Percentiles rank a stretch among this genome's conserved stretches.
Evolutionary conservation across 1,140 invertebrate species (phyloP).

Genomic region (Hyles vespertilio): DNA sequence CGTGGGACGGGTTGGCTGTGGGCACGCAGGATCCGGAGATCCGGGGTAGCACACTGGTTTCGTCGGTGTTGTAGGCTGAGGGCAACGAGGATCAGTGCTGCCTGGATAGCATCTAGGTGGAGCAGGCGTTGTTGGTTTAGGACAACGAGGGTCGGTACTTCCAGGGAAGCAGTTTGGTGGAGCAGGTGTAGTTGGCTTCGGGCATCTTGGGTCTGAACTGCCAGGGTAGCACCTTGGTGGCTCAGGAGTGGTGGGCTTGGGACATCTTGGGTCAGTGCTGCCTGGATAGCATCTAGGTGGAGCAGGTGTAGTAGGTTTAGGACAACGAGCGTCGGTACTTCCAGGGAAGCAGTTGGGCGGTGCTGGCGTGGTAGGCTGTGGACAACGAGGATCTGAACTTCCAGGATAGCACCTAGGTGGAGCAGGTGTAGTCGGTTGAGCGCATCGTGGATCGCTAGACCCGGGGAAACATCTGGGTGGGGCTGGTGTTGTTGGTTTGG

Average conservation of each 20-base stretch:
- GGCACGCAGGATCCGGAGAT: slow-evolving; percentile 61
- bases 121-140: slow-evolving; percentile 32
- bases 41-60: slow-evolving; percentile 50
- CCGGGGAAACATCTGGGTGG: slow-evolving; percentile 50
- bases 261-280: slow-evolving; percentile 40
- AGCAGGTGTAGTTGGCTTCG: slow-evolving; percentile 33
- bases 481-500: slow-evolving; percentile 34
- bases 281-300: slow-evolving; percentile 19
- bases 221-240: slow-evolving; percentile 51
- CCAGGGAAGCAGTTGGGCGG: slow-evolving; percentile 36
- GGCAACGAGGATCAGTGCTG: slow-evolving; percentile 40
- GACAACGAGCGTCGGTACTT: slow-evolving; percentile 52
- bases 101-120: slow-evolving; percentile 19
- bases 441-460: slow-evolving; percentile 39
- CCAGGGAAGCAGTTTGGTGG: slow-evolving; percentile 36
- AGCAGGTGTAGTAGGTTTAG: slow-evolving; percentile 32
- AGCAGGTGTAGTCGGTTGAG: slow-evolving; percentile 25
- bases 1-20: slow-evolving; percentile 24
- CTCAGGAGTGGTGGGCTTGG: slow-evolving; percentile 25
- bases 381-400: slow-evolving; percentile 59
- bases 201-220: slow-evolving; percentile 61
- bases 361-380: slow-evolving; percentile 33
- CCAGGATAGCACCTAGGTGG: slow-evolving; percentile 53
- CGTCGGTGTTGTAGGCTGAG: slow-evolving; percentile 25
- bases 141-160: slow-evolving; percentile 52